Conservation (phyloP, 2,888 invertebrate species). For the Norana najaformis region DNA sequence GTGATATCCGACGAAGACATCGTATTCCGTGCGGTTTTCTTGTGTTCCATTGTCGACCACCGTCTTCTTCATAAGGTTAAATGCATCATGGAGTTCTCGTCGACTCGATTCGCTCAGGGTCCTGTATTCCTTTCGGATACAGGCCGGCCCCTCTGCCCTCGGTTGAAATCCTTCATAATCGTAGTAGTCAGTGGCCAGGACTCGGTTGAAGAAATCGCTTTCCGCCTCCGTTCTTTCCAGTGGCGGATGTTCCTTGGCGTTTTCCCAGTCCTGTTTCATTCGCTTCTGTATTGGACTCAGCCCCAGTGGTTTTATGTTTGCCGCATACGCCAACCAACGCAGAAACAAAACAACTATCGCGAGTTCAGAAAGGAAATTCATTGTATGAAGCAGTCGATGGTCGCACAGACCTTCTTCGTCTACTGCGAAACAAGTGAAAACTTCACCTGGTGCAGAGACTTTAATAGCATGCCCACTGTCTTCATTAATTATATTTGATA, state of each 20-base stretch:
- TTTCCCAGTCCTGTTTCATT: slow-evolving; percentile 1
- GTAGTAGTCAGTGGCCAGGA: neutral
- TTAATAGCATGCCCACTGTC: neutral
- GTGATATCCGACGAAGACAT: slow-evolving; percentile 38
- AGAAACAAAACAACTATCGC: neutral
- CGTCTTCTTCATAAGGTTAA: slow-evolving; percentile 35
- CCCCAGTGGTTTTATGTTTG: neutral
- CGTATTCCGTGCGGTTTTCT: slow-evolving; percentile 33
- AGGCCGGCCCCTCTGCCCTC: neutral
- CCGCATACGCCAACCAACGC: neutral
- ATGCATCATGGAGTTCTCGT: slow-evolving; percentile 31
- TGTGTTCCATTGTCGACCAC: slow-evolving; percentile 16
- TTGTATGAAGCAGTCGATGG: neutral
- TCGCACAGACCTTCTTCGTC: neutral
- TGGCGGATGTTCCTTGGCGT: neutral
- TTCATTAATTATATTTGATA: neutral
- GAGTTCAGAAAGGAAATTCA: neutral
- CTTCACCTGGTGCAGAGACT: neutral
- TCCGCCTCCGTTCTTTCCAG: neutral
- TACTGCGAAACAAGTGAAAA: neutral
- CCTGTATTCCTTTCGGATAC: slow-evolving; percentile 36
- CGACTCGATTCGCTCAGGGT: slow-evolving; percentile 32
- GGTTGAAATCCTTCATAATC: neutral
- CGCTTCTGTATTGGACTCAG: neutral
- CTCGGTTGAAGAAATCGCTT: neutral